Percentiles rank a stretch among this genome's conserved stretches.
Evolutionary conservation across 2,888 invertebrate genomes (phyloP).

Genomic region (Mimumesa dahlbomi): DNA sequence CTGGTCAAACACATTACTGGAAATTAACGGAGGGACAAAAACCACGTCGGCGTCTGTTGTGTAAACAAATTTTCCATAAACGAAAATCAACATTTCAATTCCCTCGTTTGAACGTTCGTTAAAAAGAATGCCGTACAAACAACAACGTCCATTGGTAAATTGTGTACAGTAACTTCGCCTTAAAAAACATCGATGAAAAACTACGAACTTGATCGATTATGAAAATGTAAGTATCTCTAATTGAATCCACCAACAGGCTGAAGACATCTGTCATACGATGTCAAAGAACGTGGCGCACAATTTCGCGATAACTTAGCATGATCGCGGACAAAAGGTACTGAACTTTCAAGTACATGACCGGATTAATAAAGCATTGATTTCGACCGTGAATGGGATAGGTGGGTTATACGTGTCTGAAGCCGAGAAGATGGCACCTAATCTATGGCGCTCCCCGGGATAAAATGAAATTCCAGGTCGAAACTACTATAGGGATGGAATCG

Average conservation of each 20-base stretch:
- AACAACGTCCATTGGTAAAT: too few species aligned
- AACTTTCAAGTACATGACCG: constrained; percentile 1
- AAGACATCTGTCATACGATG: background rate
- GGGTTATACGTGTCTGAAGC: constrained; percentile 6
- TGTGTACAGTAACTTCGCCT: too few species aligned
- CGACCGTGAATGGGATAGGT: constrained; percentile 20
- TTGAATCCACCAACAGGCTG: background rate
- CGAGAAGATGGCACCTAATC: constrained; percentile 38
- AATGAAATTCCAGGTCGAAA: constrained; percentile 46
- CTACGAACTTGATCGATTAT: background rate
- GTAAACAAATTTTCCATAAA: too few species aligned
- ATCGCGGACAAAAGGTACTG: constrained; percentile 10
- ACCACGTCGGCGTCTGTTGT: too few species aligned
- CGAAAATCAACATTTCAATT: background rate
- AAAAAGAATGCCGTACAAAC: too few species aligned
- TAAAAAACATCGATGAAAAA: too few species aligned
- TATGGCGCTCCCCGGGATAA: constrained; percentile 26
- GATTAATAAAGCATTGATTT: constrained; percentile 47
- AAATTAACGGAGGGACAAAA: constrained; percentile 33
- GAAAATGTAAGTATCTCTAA: constrained; percentile 2
- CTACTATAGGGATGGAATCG: constrained; percentile 30
- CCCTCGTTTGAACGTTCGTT: background rate
- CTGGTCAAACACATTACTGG: constrained; percentile 27
- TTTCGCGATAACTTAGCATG: constrained; percentile 11
- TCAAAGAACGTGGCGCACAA: background rate